These are phyloP conservation scores for Bungarus multicinctus DNA, from an alignment of 2,113 vertebrate species.

Conservation along the genomic window DNA sequence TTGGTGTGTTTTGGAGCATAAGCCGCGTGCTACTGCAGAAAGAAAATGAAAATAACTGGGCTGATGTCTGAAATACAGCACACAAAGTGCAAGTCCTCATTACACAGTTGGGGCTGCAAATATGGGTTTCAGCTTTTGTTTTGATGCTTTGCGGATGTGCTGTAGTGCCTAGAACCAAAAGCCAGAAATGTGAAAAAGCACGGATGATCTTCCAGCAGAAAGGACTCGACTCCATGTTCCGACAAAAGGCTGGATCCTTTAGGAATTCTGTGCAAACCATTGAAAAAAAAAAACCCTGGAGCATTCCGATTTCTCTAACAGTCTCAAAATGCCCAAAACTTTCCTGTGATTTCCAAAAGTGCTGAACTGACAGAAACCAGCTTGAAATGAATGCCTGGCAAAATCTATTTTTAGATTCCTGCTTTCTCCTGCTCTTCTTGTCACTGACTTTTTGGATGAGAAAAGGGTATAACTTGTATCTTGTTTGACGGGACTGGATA, in stretches of 20 bases:
- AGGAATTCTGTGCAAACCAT: background rate
- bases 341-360: background rate
- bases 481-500: background rate
- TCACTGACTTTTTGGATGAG: background rate
- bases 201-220: background rate
- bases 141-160: background rate
- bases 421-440: background rate
- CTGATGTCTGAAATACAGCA: background rate
- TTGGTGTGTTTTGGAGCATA: background rate
- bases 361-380: background rate
- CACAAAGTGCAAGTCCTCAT: background rate
- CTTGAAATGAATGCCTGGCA: background rate
- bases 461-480: background rate
- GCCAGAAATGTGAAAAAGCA: too few species aligned
- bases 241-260: background rate
- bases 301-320: background rate
- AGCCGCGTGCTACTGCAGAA: background rate
- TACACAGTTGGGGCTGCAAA: background rate
- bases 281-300: background rate
- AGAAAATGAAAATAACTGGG: background rate
- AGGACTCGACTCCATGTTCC: background rate
- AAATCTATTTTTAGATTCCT: constrained; percentile 1
- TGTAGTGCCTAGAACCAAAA: background rate
- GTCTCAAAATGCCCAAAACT: background rate
- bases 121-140: background rate